Evolutionary conservation across 92 coral and sea anemone species (phyloP), one percentile per base, ranked within the genome.

Genomic region (Epizoanthus stellaris): DNA sequence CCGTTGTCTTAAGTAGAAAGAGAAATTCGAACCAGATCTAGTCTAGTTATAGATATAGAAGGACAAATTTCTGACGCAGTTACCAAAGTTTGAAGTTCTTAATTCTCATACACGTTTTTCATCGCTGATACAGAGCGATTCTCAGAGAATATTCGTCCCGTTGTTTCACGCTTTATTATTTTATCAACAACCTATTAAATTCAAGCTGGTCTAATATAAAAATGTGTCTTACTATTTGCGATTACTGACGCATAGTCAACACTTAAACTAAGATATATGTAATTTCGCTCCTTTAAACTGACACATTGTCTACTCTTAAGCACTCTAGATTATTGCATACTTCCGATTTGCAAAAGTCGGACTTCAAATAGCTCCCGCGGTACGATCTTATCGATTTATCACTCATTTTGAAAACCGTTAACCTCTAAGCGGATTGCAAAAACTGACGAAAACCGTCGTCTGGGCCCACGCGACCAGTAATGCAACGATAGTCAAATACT

Each of bases 381-480:
- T 52, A 19, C 52, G 20, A 19, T 4, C n/a, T 5, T 75, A n/a
- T 39, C 25, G 67, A 21, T 58, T 75, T 75, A 53, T 60, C 13
- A 38, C 21, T 1, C 5, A 57, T 64, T 79, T 14, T 12, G 30
- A 14, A 72, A 72, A 45, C 30, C 11, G 38, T 61, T 12, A 30
- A 42, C 17, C 70, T 62, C 14, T 63, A 21, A 73, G n/a, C 62
- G 54, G 23, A 59, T 34, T 15, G 60, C 60, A 63, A 63, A 14
- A 40, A 79, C 52, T 34, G 53, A 21, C 15, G 54, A 63, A 45
- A 42, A 5, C 71, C 49, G 60, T 19, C 58, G 15, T 42, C 43
- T 79, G 64, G 56, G 67, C 73, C 39, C 70, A 77, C 71, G 82
- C 82, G 30, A 77, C 17, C 14, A 62, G 58, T 63, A 58, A 23